Conservation (phyloP, 2,113 vertebrate species). For the Notechis scutatus region DNA sequence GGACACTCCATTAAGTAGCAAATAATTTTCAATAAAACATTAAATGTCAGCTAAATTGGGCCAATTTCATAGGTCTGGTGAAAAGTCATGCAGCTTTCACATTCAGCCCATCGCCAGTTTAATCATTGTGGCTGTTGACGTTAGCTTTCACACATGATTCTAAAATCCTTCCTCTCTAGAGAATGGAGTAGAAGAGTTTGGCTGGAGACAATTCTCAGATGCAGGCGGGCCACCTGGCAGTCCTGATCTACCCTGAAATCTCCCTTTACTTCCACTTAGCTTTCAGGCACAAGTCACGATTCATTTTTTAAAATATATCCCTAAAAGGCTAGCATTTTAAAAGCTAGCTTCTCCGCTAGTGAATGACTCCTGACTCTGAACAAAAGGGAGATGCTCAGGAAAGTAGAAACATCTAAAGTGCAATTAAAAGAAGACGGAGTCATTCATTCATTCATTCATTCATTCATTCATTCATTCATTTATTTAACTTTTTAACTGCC, state of each 20-base stretch:
- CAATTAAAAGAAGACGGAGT: neutral
- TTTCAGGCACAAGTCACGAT: neutral
- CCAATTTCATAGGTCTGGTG: neutral
- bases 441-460: neutral
- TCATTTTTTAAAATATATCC: neutral
- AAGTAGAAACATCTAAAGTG: neutral
- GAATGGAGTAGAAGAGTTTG: neutral
- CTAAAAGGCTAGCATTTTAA: neutral
- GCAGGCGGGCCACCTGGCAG: neutral
- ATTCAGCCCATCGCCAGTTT: neutral
- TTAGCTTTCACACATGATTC: conserved; percentile 6
- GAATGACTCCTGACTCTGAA: neutral
- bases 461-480: neutral
- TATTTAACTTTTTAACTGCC: neutral
- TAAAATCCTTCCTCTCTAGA: conserved; percentile 18
- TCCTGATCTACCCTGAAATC: neutral
- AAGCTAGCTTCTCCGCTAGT: neutral
- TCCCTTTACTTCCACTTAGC: neutral
- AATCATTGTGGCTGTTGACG: neutral
- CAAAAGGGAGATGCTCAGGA: neutral
- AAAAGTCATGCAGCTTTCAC: neutral
- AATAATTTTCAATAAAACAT: neutral
- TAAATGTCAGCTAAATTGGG: neutral
- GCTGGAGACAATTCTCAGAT: neutral
- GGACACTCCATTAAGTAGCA: neutral